Conservation (phyloP, 2,797 vertebrate genomes). For the Euthynnus affinis region DNA sequence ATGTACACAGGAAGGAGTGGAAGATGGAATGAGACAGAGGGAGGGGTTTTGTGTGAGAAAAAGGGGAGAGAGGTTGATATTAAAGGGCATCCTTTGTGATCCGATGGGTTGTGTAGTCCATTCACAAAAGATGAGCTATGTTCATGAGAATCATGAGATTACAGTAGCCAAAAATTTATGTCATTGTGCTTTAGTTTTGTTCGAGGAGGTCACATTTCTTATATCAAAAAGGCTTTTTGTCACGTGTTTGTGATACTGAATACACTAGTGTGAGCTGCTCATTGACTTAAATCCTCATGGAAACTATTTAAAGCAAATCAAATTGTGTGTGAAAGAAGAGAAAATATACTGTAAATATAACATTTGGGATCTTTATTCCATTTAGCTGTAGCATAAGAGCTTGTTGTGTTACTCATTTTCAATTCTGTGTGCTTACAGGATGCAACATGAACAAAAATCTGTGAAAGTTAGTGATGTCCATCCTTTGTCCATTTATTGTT, state of each 20-base stretch:
- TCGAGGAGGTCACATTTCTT: background rate
- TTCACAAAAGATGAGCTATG: background rate
- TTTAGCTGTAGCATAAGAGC: background rate
- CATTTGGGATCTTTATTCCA: background rate
- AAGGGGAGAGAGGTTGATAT: background rate
- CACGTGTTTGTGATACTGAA: background rate
- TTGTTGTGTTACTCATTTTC: conserved; percentile 19
- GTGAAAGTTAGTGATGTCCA: background rate
- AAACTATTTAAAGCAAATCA: conserved; percentile 12
- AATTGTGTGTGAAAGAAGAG: background rate
- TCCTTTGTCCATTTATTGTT: conserved; percentile 11
- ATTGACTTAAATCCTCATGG: background rate
- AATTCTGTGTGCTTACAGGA: background rate
- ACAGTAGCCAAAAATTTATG: background rate
- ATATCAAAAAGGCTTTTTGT: background rate
- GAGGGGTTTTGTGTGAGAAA: conserved; percentile 24
- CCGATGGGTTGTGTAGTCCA: background rate
- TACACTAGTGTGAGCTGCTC: background rate
- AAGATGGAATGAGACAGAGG: conserved; percentile 5
- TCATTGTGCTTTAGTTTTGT: background rate
- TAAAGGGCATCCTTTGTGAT: background rate
- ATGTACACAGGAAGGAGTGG: conserved; percentile 12
- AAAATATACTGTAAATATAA: background rate
- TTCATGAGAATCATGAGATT: background rate
- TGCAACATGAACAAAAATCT: background rate